These are phyloP conservation scores for Clistopyga incitator DNA, from an alignment of 2,888 invertebrate genomes.

Conservation along the genomic window DNA sequence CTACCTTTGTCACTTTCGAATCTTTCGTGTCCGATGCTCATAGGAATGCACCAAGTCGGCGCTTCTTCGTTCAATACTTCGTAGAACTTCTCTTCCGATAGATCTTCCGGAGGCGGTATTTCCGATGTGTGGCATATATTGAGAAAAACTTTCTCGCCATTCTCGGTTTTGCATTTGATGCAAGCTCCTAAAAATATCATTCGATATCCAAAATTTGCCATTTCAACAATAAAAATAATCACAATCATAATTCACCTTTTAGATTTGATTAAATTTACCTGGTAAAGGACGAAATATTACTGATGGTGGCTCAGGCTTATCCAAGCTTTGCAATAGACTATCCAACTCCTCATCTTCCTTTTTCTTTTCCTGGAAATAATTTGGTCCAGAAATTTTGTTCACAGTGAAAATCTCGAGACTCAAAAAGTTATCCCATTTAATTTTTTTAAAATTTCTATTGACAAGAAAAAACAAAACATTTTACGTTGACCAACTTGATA, in stretches of 20 bases:
- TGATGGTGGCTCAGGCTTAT: constrained; percentile 85
- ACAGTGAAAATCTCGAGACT: no score
- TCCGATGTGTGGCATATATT: constrained; percentile 93
- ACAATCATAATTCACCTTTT: background rate
- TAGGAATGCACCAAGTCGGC: constrained; percentile 91
- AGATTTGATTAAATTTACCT: constrained; percentile 85
- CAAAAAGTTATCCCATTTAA: no score
- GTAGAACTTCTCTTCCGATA: constrained; percentile 85
- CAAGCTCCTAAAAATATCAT: constrained; percentile 88
- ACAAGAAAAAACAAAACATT: no score
- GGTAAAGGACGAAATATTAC: constrained; percentile 89
- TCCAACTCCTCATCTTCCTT: constrained; percentile 87
- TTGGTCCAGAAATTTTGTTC: background rate
- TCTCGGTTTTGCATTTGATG: constrained; percentile 89
- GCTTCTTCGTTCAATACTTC: constrained; percentile 87
- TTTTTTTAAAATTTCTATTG: no score
- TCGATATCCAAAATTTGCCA: background rate
- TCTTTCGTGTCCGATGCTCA: constrained; percentile 95
- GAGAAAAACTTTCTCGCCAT: constrained; percentile 91
- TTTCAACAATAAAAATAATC: background rate
- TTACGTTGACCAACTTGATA: no score
- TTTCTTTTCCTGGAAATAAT: constrained; percentile 83
- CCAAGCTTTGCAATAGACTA: constrained; percentile 85
- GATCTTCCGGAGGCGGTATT: constrained; percentile 90
- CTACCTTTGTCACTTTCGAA: constrained; percentile 90